Base-by-base conservation (phyloP, 2,888 invertebrate species). In the Balanococcus diminutus region DNA sequence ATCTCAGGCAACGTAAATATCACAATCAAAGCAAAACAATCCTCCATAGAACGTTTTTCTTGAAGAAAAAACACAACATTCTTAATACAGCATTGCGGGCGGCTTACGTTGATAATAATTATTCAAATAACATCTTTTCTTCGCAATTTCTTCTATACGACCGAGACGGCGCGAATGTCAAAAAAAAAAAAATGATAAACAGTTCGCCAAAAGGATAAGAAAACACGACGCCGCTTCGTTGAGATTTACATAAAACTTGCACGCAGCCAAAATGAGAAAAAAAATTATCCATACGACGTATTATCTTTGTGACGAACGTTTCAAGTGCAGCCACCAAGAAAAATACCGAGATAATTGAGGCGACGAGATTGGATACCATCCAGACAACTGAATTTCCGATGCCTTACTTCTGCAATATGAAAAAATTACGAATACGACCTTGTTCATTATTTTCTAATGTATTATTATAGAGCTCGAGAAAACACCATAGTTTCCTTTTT, bases 331-430 rank as follows among this genome's bases (percentile, higher is more conserved):
- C 31, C 32, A 36, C 36, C 1, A 79, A 28, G 32, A 19, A n/a
- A 75, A 79, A 36, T 19, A 36, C 19, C 19, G 75, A 79, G 75
- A 79, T 79, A 79, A 79, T 79, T 79, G 36, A 79, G 36, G 36
- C 75, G 75, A 22, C 36, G 75, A 32, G 75, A 79, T 67, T 67
- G 75, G 75, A 79, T 79, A 79, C 36, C 32, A 79, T 79, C 75
- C 19, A 79, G 36, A 79, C 32, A 36, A 36, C 32, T 32, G 36
- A 79, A 79, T 79, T 11, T 79, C 28, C 67, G 28, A 67, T 67
- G 67, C 28, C 16, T 28, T 67, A 11, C 22, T 9, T 56, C 56
- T 56, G 16, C 5, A 28, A 28, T 67, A 16, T 28, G 16, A 67
- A 67, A 61, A 67, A 67, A 67, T 67, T 67, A 67, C 67, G 28